Base-by-base conservation (phyloP, 2,113 vertebrate genomes). In the Anser brachyrhynchus region DNA sequence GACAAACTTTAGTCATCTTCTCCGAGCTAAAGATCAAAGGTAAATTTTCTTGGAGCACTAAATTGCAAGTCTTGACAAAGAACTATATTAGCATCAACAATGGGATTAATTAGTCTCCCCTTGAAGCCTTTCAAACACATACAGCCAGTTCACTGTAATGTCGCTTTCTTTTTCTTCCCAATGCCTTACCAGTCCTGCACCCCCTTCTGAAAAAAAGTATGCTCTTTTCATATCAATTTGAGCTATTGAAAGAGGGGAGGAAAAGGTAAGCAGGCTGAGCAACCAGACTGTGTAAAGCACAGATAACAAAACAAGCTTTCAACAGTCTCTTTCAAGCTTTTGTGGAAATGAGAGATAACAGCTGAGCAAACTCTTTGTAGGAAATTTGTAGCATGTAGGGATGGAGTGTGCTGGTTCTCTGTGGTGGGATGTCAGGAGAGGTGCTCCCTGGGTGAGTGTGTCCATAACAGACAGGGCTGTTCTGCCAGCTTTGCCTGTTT, bases 101-200 rank as follows among this genome's bases (percentile, higher is more conserved):
- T 92, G 97, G 97, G 97, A 98, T 97, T 97, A 97, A 98, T 98
- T 98, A 98, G 93, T 67, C 83, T 92, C 70, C 62, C 54, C 57
- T 59, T 78, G 91, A 85, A 95, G 57, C 77, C 41, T 85, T 93
- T 97, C 91, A 90, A 84, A 93, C 82, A 93, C 70, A 91, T 22
- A 20, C 51, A 91, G 59, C 33, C 78, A 49, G 65, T 14, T 74
- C 35, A 25, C 58, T 25, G 43, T 35, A 19, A 79, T 64, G 61
- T 35, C 73, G 51, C 16, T 69, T 87, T 79, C 52, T 84, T 65
- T 88, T 95, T 26, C 59, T 80, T 44, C 31, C 64, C 49, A 78
- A 64, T 77, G 20, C 17, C 35, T 81, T 55, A 11, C 35, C 52
- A 49, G 1, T 35, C 51, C 41, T 51, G 49, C 55, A 33, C 5